Percentiles rank a stretch among this genome's conserved stretches.
Conservation (phyloP, 2,888 invertebrate species). For the Yponomeuta cagnagella region DNA sequence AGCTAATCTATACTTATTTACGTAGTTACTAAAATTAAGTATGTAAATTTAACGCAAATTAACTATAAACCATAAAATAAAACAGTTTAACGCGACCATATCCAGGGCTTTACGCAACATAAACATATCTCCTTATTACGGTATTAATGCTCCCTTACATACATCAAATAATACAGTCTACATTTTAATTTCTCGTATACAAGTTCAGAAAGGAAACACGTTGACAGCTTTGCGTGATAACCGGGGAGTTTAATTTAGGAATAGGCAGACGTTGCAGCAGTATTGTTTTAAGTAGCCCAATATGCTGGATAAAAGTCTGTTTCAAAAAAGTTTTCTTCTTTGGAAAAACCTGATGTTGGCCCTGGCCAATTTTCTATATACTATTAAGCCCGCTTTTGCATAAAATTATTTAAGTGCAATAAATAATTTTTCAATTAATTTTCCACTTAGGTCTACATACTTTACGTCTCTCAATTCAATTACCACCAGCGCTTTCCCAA, state of each 20-base stretch:
- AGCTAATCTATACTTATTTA: too few relatives aligned
- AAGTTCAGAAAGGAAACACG: constrained; percentile 20
- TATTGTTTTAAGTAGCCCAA: too few relatives aligned
- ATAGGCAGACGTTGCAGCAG: not conserved
- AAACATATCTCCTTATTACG: constrained; percentile 6
- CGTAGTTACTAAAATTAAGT: not conserved
- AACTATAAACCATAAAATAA: not conserved
- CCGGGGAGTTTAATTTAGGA: constrained; percentile 19
- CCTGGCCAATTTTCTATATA: too few relatives aligned
- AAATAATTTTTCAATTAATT: too few relatives aligned
- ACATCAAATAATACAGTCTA: constrained; percentile 2
- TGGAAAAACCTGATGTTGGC: too few relatives aligned
- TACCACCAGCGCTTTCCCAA: too few relatives aligned
- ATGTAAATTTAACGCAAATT: not conserved
- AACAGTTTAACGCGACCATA: not conserved
- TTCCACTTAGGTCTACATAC: too few relatives aligned
- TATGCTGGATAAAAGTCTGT: too few relatives aligned
- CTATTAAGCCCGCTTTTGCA: too few relatives aligned
- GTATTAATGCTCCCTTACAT: constrained; percentile 11
- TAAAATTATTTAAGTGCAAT: too few relatives aligned
- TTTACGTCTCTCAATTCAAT: too few relatives aligned
- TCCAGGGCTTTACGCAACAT: not conserved
- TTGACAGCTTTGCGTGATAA: constrained; percentile 29
- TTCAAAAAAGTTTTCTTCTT: too few relatives aligned
- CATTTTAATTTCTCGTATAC: constrained; percentile 14